phyloP scores from a whole-genome alignment of 1,140 invertebrate species.

The Chionoecetes opilio region DNA sequence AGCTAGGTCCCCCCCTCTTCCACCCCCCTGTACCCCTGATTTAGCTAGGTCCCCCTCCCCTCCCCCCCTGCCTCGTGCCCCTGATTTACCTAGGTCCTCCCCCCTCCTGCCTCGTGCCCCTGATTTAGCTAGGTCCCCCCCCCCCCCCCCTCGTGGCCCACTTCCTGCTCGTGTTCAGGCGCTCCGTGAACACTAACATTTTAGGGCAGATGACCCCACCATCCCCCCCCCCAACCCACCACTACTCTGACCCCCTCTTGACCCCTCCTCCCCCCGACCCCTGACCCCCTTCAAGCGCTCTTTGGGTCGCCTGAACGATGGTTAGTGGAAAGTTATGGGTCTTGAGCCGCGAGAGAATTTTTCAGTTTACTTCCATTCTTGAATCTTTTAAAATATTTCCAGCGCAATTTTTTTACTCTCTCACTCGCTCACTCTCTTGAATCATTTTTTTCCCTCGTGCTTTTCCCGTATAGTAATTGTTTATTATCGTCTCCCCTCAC shows the following conservation, averaged over 20 bases:
- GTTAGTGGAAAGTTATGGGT: not conserved
- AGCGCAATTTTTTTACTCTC: not conserved
- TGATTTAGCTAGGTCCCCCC: not conserved
- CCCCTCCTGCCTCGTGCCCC: not conserved
- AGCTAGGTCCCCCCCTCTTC: not conserved
- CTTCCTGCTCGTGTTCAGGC: not conserved
- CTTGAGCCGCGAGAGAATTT: not conserved
- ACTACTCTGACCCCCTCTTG: conserved; percentile 2
- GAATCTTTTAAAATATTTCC: not conserved
- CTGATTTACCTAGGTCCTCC: too few relatives aligned
- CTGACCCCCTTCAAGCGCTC: not conserved
- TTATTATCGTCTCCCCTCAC: too few relatives aligned
- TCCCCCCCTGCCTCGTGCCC: too few relatives aligned
- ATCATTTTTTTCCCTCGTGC: too few relatives aligned
- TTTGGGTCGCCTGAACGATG: conserved; percentile 15
- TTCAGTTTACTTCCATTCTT: conserved; percentile 1
- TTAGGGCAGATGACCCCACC: not conserved
- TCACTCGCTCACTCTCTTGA: not conserved
- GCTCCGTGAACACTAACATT: conserved; percentile 5
- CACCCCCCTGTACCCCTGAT: too few relatives aligned
- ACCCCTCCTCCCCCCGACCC: conserved; percentile 4
- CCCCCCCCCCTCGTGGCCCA: not conserved
- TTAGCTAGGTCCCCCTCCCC: too few relatives aligned
- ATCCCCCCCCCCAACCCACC: not conserved
- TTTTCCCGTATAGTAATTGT: too few relatives aligned